phyloP scores from a whole-genome alignment of 2,113 vertebrate species.

The Onychostruthus taczanowskii region DNA sequence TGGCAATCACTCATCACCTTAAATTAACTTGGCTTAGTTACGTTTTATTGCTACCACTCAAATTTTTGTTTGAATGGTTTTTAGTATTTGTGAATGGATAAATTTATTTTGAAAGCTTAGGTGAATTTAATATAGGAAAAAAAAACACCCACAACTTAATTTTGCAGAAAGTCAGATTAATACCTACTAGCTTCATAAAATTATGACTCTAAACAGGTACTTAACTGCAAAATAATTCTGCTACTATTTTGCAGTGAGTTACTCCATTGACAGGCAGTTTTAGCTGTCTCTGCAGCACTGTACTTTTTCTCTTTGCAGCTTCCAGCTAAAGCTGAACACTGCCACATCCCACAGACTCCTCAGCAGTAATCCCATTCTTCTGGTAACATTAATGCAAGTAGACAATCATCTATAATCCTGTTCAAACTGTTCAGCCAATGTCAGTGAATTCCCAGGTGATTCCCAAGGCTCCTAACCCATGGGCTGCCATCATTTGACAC shows the following conservation, averaged over 20 bases:
- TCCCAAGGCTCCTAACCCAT: neutral
- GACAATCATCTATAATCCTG: neutral
- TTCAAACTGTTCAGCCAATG: neutral
- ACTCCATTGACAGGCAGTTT: neutral
- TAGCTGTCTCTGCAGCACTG: neutral
- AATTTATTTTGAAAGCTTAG: neutral
- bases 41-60: neutral
- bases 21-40: neutral
- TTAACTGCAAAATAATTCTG: neutral
- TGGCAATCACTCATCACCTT: neutral
- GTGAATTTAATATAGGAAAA: neutral
- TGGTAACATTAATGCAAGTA: neutral
- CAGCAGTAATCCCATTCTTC: neutral
- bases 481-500: neutral
- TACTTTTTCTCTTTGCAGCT: neutral
- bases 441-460: neutral
- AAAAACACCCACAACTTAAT: neutral
- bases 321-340: neutral
- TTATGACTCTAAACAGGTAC: neutral
- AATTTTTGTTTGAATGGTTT: neutral
- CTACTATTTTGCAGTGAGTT: neutral
- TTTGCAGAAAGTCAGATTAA: neutral
- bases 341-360: neutral
- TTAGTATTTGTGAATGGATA: neutral
- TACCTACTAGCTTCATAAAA: neutral